Evolutionary conservation across 2,888 invertebrate genomes (phyloP), one percentile per base, ranked within the genome.

Genomic region (Plebejus anna): DNA sequence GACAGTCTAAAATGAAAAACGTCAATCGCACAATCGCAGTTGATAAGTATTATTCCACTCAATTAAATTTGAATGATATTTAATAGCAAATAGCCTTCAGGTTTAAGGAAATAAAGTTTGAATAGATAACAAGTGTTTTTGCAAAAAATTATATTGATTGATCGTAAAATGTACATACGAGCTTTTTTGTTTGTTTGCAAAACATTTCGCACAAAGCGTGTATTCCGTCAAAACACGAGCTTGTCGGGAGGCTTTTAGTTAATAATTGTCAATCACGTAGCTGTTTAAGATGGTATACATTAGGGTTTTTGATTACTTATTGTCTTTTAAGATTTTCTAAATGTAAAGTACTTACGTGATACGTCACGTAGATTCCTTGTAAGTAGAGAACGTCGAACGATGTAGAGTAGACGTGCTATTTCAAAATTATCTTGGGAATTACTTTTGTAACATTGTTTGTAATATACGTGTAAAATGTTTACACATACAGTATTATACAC

Each of bases 281-380:
- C 84, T 87, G 85, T 86, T 89, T 11, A 9, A 61, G 90, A 90
- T 89, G 87, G 88, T 84, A 87, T 87, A 86, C 87, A 85, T 84
- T 86, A 83, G 86, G 85, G 88, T 89, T 86, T 87, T 87, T 85
- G 4, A 55, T 16, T 13, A 13, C 13, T 4, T 51, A 51, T 51
- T 51, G 13, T 13, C 3, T 4, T 42, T 51, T 51, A 51, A 13
- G 13, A 42, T 42, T 6, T 42, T 7, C 38, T 38, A 42, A 9
- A 9, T 42, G 42, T 42, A 42, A 42, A 42, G 42, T 47, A 11
- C 2, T 55, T 81, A 78, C 79, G 77, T 70, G 6, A 59, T 59
- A 9, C 16, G 16, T 22, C 22, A 22, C 22, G 47, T 55, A 16
- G 55, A 16, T 3, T 51, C 3, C 51, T 55, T 55, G 55, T 55